phyloP scores from a whole-genome alignment of 1,140 invertebrate species.

The Aphaenogaster floridana region DNA sequence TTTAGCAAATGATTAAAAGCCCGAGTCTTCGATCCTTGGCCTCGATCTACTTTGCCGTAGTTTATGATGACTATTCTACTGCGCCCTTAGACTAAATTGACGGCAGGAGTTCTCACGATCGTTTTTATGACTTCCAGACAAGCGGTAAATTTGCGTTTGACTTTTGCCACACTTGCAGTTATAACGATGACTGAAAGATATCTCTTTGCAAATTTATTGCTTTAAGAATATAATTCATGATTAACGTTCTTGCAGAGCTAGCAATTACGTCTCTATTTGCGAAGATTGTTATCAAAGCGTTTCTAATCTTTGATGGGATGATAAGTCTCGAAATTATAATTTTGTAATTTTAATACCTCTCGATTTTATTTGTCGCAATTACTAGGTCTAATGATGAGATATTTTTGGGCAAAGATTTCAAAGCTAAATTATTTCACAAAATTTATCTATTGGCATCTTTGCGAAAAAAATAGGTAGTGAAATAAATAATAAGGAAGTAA shows the following conservation, averaged over 20 bases:
- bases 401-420: not conserved
- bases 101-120: not conserved
- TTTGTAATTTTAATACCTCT: not conserved
- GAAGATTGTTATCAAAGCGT: not conserved
- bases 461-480: not conserved
- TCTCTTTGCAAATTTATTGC: not conserved
- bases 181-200: not conserved
- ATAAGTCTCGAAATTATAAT: constrained; percentile 21
- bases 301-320: not conserved
- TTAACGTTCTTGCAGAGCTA: not conserved
- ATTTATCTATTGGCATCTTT: not conserved
- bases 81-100: constrained; percentile 35
- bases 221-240: not conserved
- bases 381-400: not conserved
- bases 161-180: not conserved
- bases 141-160: not conserved
- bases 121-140: not conserved
- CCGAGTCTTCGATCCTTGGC: constrained; percentile 45
- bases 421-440: not conserved
- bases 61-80: constrained; percentile 31
- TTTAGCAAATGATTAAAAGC: constrained; percentile 55
- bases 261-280: not conserved
- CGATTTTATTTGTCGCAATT: not conserved
- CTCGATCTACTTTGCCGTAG: constrained; percentile 50
- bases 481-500: not conserved